These are phyloP conservation scores for Synodontis membranacea DNA, from an alignment of 2,113 vertebrate genomes.

Conservation along the genomic window DNA sequence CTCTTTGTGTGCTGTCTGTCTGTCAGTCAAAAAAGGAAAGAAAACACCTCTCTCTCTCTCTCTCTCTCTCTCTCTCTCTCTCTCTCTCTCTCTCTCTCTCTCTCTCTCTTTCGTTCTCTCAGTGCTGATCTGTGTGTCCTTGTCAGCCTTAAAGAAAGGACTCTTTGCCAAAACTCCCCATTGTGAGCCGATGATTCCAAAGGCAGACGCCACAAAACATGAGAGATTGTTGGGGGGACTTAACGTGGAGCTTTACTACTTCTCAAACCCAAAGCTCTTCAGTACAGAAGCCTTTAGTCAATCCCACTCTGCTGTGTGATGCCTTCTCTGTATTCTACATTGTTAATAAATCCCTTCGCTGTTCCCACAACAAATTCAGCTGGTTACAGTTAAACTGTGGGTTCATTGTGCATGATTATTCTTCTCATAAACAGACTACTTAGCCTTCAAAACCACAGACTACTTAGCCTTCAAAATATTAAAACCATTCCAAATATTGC, in stretches of 20 bases:
- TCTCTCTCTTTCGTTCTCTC: constrained; percentile 23
- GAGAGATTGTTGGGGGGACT: not conserved
- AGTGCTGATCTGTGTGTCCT: constrained; percentile 50
- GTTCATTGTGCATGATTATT: not conserved
- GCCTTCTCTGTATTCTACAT: not conserved
- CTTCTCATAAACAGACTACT: not conserved
- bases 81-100: constrained; percentile 38
- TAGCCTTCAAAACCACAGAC: no score
- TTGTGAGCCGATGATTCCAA: constrained; percentile 44
- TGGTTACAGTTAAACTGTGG: not conserved
- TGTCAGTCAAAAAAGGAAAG: constrained; percentile 49
- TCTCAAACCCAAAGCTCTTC: constrained; percentile 10
- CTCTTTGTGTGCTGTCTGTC: constrained; percentile 57
- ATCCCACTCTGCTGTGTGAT: constrained; percentile 18
- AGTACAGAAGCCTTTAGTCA: constrained; percentile 11
- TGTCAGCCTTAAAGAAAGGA: constrained; percentile 55
- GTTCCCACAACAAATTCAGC: constrained; percentile 3
- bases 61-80: constrained; percentile 19
- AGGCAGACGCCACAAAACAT: constrained; percentile 36
- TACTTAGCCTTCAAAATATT: not conserved
- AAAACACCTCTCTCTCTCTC: constrained; percentile 19
- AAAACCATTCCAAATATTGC: not conserved
- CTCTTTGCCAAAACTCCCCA: constrained; percentile 53
- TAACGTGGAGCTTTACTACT: constrained; percentile 21
- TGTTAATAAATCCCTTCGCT: not conserved